Evolutionary conservation across 1,140 invertebrate genomes (phyloP).

Genomic region (Calliopsis andreniformis): DNA sequence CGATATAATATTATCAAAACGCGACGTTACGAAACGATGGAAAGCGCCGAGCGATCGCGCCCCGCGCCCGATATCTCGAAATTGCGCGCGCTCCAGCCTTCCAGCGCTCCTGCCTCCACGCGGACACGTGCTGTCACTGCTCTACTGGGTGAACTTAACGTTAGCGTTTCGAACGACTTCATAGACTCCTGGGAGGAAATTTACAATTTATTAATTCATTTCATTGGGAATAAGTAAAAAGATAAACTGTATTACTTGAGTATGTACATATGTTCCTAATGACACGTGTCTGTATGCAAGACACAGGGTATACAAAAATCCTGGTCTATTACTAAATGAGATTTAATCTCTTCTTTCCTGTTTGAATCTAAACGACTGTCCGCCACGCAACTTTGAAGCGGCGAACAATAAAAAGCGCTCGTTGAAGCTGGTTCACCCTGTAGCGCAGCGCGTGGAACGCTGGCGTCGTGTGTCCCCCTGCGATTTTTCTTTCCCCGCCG

Average conservation of each 20-base stretch:
- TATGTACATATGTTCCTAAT: too few species aligned
- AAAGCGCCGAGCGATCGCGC: conserved; percentile 27
- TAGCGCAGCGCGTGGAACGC: conserved; percentile 16
- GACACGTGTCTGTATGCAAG: too few species aligned
- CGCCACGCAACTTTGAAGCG: neutral
- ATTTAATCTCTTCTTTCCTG: too few species aligned
- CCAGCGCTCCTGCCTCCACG: neutral
- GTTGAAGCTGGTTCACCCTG: conserved; percentile 11
- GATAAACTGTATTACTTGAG: too few species aligned
- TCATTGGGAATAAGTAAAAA: too few species aligned
- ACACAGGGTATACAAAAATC: too few species aligned
- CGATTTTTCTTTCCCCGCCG: conserved; percentile 3
- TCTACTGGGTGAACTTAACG: conserved; percentile 20
- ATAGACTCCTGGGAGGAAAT: too few species aligned
- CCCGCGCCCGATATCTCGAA: conserved; percentile 38
- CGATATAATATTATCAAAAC: conserved; percentile 47
- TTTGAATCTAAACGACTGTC: too few species aligned
- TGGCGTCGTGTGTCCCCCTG: conserved; percentile 13
- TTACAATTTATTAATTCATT: too few species aligned
- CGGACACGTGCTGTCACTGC: neutral
- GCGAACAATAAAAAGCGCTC: conserved; percentile 16
- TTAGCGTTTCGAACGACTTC: too few species aligned
- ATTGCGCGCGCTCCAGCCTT: conserved; percentile 9
- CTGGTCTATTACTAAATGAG: too few species aligned
- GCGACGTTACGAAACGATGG: conserved; percentile 46